Evolutionary conservation across 2,113 vertebrate species (phyloP).

Genomic region (Odocoileus hemionus): DNA sequence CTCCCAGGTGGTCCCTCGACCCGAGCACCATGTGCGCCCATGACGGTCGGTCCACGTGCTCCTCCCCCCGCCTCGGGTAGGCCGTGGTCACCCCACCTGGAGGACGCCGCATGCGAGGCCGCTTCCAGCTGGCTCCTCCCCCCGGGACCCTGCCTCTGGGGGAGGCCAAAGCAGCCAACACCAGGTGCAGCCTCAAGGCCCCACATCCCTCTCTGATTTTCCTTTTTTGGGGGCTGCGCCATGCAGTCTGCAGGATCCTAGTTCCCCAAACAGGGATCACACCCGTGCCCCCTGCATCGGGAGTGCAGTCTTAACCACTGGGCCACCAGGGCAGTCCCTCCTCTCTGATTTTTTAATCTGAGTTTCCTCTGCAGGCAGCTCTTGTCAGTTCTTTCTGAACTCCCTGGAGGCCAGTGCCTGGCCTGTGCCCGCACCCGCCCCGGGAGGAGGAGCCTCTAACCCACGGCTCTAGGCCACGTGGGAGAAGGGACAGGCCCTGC

Average conservation of each 20-base stretch:
- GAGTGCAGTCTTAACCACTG: not conserved
- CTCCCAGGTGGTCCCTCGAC: not conserved
- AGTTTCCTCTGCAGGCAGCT: not conserved
- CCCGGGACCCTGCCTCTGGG: not conserved
- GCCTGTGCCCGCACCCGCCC: not conserved
- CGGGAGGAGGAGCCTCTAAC: not conserved
- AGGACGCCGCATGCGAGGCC: not conserved
- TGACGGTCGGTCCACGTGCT: not conserved
- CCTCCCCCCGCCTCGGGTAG: not conserved
- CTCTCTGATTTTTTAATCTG: not conserved
- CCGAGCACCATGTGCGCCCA: rapidly evolving
- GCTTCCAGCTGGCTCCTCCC: not conserved
- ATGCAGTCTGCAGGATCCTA: not conserved
- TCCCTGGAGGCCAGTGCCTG: not conserved
- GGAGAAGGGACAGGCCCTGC: not conserved
- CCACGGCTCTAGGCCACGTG: rapidly evolving
- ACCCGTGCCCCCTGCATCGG: not conserved
- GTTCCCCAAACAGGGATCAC: not conserved
- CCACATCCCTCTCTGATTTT: not conserved
- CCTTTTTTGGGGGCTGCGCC: rapidly evolving
- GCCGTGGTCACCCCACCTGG: not conserved
- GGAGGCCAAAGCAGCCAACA: not conserved
- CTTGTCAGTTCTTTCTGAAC: not conserved
- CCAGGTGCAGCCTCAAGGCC: not conserved
- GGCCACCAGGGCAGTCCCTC: not conserved